These are phyloP conservation scores for Dasypolia templi DNA, from an alignment of 2,888 invertebrate genomes.

Conservation along the genomic window DNA sequence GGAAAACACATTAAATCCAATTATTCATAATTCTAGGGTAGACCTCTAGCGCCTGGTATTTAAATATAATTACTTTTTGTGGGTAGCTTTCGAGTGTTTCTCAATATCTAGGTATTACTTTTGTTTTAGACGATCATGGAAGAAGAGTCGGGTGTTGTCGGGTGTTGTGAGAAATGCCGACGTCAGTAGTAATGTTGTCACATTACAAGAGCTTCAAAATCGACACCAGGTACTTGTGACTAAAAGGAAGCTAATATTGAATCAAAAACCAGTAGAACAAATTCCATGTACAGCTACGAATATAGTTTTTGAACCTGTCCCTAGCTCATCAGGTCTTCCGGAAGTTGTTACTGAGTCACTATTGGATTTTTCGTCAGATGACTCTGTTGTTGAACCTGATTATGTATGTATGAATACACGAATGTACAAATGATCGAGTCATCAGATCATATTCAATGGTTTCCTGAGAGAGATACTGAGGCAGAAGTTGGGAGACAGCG, in stretches of 20 bases:
- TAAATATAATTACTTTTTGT: neutral
- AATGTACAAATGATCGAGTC: neutral
- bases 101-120: neutral
- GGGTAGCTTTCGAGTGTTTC: neutral
- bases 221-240: neutral
- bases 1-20: neutral
- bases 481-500: neutral
- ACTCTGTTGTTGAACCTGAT: neutral
- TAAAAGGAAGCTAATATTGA: neutral
- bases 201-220: slow-evolving; percentile 1
- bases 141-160: neutral
- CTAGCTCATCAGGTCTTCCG: slow-evolving; percentile 1
- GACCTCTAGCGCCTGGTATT: too few relatives aligned
- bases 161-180: neutral
- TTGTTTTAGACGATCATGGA: neutral
- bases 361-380: slow-evolving; percentile 5
- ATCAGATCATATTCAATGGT: slow-evolving; percentile 5
- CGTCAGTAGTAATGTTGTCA: slow-evolving; percentile 1
- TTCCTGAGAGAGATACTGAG: slow-evolving; percentile 4
- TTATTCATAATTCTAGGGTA: neutral
- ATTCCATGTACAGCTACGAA: neutral
- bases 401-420: neutral
- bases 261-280: neutral
- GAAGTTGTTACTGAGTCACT: neutral
- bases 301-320: neutral